Base-by-base conservation (phyloP, 2,797 vertebrate genomes). In the Todus mexicanus region DNA sequence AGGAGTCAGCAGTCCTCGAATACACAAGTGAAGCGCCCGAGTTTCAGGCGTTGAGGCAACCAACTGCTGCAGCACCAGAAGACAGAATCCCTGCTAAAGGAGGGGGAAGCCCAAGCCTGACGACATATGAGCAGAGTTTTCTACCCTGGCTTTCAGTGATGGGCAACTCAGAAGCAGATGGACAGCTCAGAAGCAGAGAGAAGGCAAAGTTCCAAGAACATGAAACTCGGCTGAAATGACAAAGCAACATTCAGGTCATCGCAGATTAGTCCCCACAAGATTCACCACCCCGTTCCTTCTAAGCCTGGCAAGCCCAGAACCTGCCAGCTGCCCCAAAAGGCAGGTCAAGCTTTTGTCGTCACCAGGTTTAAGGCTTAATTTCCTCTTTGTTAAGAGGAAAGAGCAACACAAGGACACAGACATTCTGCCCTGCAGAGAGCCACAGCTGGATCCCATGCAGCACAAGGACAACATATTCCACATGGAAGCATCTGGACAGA, bases 141-240 rank as follows among this genome's bases (percentile, higher is more conserved):
- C 68, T 63, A 75, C 63, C 59, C 82, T 78, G 78, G 48, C 38
- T 81, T 77, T 92, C 79, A 71, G 38, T 70, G 33, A 61, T 47
- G 76, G 75, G 64, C 61, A 91, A 59, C 61, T 70, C 51, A 40
- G 75, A 76, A 87, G 59, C 42, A 80, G 60, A 76, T 42, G 69
- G 68, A 54, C 48, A 86, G 27, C 80, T 79, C 71, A 84, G 63
- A 87, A 64, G 45, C 84, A 93, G 60, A 76, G 50, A 83, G 78
- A 76, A 94, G 47, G 53, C 61, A 80, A 64, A 87, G 59, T 77
- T 83, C 87, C 73, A 88, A 82, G 60, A 90, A 92, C 65, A 79
- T 53, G 60, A 76, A 90, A 90, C 69, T 82, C 84, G 72, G 73
- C 80, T 90, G 80, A 75, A 94, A 90, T 60, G 54, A 83, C 37